Base-by-base conservation (phyloP, 1,140 invertebrate species). In the Solen grandis region DNA sequence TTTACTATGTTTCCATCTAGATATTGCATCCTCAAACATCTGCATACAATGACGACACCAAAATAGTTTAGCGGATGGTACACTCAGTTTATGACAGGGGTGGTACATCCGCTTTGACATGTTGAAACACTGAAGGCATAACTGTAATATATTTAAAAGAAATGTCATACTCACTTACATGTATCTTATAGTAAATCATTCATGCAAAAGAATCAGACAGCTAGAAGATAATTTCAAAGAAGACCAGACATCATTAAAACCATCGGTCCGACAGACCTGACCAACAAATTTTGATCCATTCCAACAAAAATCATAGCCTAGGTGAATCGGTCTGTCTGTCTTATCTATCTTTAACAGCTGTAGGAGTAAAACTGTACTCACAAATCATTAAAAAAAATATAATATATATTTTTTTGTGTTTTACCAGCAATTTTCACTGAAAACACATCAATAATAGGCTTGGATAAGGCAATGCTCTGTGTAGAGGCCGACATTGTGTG, bases 11-110 rank as follows among this genome's bases (percentile, higher is more conserved):
- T 84, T 79, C 88, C 88, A 89, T 62, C 88, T 75, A 2, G 85
- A 82, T 27, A 89, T 89, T 27, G 88, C 82, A 82, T 89, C 85
- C 66, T 87, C 86, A 83, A 89, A 89, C n/a, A 86, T 86, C 77
- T 86, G 81, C 86, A 87, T 87, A 73, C 88, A 89, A 77, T 89
- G 88, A 2, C 88, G 84, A 80, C 88, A 89, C 88, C 88, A 89
- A 65, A 89, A 89, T 2, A 86, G 62, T 66, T 85, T 87, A n/a
- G 86, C 86, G 57, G 86, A 82, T n/a, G 88, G 88, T 19, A 87
- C 81, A 77, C 88, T 89, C 41, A 89, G 80, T 36, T 85, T 79
- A 82, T 89, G 88, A 73, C 88, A 89, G 16, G 88, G 88, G 57
- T 89, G 88, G 77, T 80, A 80, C 77, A 80, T 78, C 75, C 75